phyloP scores from a whole-genome alignment of 2,797 vertebrate species.

The Melanotaenia parkinsoni region DNA sequence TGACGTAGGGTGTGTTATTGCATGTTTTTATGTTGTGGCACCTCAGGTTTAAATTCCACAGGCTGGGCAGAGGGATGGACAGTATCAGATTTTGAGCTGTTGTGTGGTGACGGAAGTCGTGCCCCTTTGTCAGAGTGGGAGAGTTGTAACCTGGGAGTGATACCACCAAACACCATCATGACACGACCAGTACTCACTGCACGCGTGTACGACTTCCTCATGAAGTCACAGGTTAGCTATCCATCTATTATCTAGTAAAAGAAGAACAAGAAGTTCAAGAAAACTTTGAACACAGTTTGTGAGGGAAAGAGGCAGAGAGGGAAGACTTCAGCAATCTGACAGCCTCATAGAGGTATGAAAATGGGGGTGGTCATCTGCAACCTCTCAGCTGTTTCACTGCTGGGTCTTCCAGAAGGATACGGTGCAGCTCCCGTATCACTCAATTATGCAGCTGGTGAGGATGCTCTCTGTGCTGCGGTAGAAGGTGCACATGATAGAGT shows the following conservation, averaged over 20 bases:
- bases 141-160: conserved; percentile 86
- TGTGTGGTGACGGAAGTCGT: conserved; percentile 84
- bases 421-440: no score
- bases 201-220: conserved; percentile 88
- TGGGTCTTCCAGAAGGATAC: no score
- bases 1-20: background rate
- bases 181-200: conserved; percentile 87
- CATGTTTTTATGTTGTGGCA: background rate
- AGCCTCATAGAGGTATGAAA: no score
- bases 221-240: conserved; percentile 87
- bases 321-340: no score
- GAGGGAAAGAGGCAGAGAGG: no score
- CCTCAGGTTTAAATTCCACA: conserved; percentile 82
- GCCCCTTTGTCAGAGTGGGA: conserved; percentile 86
- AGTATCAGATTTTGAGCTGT: conserved; percentile 84
- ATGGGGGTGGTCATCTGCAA: no score
- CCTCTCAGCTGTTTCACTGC: no score
- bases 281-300: background rate
- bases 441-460: no score
- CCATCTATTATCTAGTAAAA: background rate
- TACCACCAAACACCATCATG: conserved; percentile 89
- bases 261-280: background rate
- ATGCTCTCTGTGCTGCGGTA: no score
- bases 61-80: conserved; percentile 85
- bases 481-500: no score